These are phyloP conservation scores for Melinopterus prodromus DNA, from an alignment of 2,888 invertebrate species.

Conservation along the genomic window DNA sequence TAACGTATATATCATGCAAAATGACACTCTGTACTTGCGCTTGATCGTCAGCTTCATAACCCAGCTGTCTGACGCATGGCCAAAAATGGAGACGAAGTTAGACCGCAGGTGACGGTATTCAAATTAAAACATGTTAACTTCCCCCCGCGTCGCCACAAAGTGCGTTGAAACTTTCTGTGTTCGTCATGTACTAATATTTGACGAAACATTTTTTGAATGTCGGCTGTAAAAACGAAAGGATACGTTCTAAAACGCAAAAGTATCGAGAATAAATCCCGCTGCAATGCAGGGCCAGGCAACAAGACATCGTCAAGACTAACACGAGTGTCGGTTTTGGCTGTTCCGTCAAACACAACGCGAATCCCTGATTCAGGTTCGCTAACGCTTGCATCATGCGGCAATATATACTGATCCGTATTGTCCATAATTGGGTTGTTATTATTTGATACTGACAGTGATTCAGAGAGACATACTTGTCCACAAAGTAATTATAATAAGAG, in stretches of 20 bases:
- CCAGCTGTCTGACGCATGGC: neutral
- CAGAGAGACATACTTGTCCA: neutral
- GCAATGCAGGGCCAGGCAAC: slow-evolving; percentile 37
- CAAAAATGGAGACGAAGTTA: neutral
- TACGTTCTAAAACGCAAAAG: slow-evolving; percentile 41
- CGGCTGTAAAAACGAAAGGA: slow-evolving; percentile 42
- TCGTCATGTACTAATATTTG: slow-evolving; percentile 33
- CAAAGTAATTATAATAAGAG: neutral
- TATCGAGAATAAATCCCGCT: slow-evolving; percentile 35
- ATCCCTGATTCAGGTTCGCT: neutral
- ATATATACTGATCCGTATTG: neutral
- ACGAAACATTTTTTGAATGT: slow-evolving; percentile 47
- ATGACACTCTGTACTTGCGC: neutral
- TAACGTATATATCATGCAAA: slow-evolving; percentile 16
- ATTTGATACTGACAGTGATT: neutral
- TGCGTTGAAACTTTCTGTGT: neutral
- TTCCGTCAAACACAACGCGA: slow-evolving; percentile 36
- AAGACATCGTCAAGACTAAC: slow-evolving; percentile 35
- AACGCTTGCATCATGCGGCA: neutral
- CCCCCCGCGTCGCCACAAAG: neutral
- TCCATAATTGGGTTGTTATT: neutral
- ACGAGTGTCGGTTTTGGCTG: slow-evolving; percentile 26
- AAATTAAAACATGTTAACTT: neutral
- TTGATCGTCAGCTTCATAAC: neutral
- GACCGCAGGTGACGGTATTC: neutral